Evolutionary conservation across 2,888 invertebrate genomes (phyloP).

Genomic region (Parasteatoda lunata): DNA sequence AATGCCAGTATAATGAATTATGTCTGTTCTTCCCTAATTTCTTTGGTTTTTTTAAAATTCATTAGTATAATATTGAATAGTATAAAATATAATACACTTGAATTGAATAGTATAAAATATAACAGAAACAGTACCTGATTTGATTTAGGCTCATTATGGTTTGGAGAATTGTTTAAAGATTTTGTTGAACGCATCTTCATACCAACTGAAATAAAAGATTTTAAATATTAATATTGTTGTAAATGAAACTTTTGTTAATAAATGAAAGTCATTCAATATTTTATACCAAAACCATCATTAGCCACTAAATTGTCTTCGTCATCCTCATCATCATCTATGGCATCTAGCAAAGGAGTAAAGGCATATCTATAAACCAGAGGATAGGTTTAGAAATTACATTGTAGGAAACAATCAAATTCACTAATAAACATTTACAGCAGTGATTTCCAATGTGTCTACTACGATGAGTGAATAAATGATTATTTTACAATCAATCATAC

Average conservation of each 20-base stretch:
- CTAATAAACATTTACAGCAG: no score
- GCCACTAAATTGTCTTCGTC: slow-evolving; percentile 75
- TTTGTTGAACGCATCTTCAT: slow-evolving; percentile 73
- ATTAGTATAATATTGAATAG: no score
- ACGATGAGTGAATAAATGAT: no score
- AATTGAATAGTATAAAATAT: not conserved
- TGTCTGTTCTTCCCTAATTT: no score
- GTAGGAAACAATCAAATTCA: not conserved
- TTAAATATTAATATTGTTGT: not conserved
- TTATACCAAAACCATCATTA: slow-evolving; percentile 87
- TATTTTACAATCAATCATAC: no score
- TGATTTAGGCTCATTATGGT: slow-evolving; percentile 71
- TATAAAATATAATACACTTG: no score
- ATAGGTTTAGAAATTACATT: not conserved
- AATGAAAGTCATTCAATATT: slow-evolving; percentile 4
- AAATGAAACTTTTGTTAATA: not conserved
- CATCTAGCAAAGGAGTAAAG: slow-evolving; percentile 92
- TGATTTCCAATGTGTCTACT: no score
- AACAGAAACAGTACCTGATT: slow-evolving; percentile 39
- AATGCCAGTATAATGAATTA: no score
- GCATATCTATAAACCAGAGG: slow-evolving; percentile 78
- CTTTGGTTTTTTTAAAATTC: no score
- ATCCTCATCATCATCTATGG: slow-evolving; percentile 84
- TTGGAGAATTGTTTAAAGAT: slow-evolving; percentile 70
- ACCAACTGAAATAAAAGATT: slow-evolving; percentile 72